A percentile compares a stretch with the other conserved stretches of the same genome.
These are phyloP conservation scores for Coranthus polyacanthus DNA, from an alignment of 2,797 vertebrate genomes.

Conservation along the genomic window DNA sequence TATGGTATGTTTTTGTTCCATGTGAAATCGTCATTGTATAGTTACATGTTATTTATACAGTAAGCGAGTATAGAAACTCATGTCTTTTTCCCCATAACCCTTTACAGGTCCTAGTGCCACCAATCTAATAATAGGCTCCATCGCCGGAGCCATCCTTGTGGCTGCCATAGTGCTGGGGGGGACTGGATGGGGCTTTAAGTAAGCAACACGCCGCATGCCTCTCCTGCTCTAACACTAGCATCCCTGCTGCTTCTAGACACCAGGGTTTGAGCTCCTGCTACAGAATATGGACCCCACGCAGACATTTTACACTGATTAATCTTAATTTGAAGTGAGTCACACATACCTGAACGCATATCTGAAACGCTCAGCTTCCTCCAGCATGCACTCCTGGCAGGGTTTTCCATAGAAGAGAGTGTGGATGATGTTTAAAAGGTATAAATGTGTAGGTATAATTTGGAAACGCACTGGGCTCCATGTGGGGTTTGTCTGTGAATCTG, in stretches of 20 bases:
- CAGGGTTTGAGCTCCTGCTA: constrained; percentile 98
- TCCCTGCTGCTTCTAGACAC: constrained; percentile 94
- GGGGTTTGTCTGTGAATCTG: constrained; percentile 81
- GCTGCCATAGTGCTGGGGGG: constrained; percentile 99
- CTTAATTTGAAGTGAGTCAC: constrained; percentile 6
- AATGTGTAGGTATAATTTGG: constrained; percentile 26
- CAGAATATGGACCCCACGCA: constrained; percentile 72
- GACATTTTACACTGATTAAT: constrained; percentile 5
- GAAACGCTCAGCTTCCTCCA: constrained; percentile 29
- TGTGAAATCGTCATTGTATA: constrained; percentile 80
- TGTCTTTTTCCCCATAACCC: constrained; percentile 88
- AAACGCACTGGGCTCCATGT: constrained; percentile 28
- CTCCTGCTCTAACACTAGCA: constrained; percentile 91
- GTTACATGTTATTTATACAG: constrained; percentile 73
- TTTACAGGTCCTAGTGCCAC: constrained; percentile 99
- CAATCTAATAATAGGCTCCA: constrained; percentile 99
- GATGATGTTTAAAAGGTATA: constrained; percentile 1
- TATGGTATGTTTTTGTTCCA: constrained; percentile 83
- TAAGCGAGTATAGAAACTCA: constrained; percentile 87
- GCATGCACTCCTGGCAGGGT: constrained; percentile 31
- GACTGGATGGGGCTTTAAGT: constrained; percentile 99
- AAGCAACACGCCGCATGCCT: constrained; percentile 97
- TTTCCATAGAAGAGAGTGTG: constrained; percentile 6
- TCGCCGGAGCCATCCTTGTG: constrained; percentile 99
- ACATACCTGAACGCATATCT: constrained; percentile 7